These are phyloP conservation scores for Synanthedon andrenaeformis DNA, from an alignment of 2,888 invertebrate species.

Conservation along the genomic window DNA sequence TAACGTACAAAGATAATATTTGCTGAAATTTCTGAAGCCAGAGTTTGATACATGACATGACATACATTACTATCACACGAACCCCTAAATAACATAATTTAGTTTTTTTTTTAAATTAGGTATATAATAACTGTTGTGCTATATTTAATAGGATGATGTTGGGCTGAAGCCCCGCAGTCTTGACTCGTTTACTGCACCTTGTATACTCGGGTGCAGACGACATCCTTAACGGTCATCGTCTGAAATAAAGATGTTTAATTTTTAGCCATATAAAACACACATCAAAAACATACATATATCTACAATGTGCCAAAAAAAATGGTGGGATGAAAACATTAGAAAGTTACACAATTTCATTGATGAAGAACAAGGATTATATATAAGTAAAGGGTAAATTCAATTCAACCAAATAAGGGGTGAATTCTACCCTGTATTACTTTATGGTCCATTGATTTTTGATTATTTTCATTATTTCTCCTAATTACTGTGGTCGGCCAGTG, in stretches of 20 bases:
- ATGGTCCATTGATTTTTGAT: no score
- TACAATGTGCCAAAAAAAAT: no score
- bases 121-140: constrained; percentile 37
- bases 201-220: constrained; percentile 81
- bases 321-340: no score
- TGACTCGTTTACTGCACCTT: constrained; percentile 67
- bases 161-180: constrained; percentile 47
- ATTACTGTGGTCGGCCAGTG: no score
- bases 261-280: no score
- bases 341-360: no score
- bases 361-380: no score
- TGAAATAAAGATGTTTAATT: constrained; percentile 33
- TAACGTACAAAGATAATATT: constrained; percentile 42
- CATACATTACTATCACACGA: constrained; percentile 10
- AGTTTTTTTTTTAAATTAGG: constrained; percentile 14
- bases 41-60: constrained; percentile 6
- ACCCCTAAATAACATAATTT: constrained; percentile 47
- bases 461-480: no score
- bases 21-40: constrained; percentile 6
- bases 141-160: constrained; percentile 27
- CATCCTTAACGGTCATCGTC: constrained; percentile 79
- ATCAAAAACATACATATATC: no score
- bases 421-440: no score
- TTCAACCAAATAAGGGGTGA: no score
- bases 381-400: no score